These are phyloP conservation scores for Moxostoma hubbsi DNA, from an alignment of 2,797 vertebrate species.

Conservation along the genomic window DNA sequence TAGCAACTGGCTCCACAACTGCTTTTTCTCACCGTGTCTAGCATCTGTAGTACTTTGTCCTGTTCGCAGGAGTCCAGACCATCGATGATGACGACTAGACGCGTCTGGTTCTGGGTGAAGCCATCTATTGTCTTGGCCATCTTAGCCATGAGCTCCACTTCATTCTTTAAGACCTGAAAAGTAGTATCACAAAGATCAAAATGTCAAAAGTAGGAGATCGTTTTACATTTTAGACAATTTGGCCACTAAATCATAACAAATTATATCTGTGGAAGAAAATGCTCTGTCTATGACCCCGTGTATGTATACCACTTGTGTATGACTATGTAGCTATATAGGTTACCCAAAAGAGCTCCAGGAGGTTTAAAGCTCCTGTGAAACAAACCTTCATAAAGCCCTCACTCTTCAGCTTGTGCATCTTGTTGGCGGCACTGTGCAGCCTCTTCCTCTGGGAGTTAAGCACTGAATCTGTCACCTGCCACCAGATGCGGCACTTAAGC, in stretches of 20 bases:
- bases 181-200: background rate
- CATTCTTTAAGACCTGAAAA: conserved; percentile 93
- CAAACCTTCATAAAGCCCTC: conserved; percentile 98
- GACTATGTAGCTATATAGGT: background rate
- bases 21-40: conserved; percentile 86
- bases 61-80: conserved; percentile 96
- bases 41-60: conserved; percentile 97
- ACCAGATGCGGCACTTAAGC: conserved; percentile 94
- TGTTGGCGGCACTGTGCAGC: conserved; percentile 91
- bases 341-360: background rate
- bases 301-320: background rate
- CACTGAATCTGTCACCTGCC: conserved; percentile 92
- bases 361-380: background rate
- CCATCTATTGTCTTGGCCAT: conserved; percentile 96
- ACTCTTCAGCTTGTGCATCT: conserved; percentile 91
- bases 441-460: conserved; percentile 94
- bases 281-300: too few species aligned
- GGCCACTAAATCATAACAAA: too few species aligned
- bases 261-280: too few species aligned
- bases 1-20: background rate
- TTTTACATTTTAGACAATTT: too few species aligned
- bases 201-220: too few species aligned
- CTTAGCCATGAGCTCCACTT: conserved; percentile 95
- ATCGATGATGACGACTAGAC: conserved; percentile 94
- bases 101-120: conserved; percentile 96